Percentiles rank a stretch among this genome's conserved stretches.
Evolutionary conservation across 2,113 vertebrate genomes (phyloP).

Genomic region (Rostratula benghalensis): DNA sequence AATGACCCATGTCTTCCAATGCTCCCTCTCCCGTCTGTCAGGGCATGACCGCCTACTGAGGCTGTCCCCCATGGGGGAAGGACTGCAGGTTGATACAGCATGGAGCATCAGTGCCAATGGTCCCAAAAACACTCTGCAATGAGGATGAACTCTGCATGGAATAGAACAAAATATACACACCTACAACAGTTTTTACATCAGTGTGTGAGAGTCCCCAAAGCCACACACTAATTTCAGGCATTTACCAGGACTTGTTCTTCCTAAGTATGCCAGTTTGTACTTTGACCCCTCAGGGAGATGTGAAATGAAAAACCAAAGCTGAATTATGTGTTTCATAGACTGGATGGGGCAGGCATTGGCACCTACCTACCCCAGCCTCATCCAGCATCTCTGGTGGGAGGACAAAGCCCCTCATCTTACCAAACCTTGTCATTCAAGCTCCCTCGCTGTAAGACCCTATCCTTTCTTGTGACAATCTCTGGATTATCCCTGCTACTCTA

Average conservation of each 20-base stretch:
- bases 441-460: not conserved
- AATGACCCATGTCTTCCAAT: fast-evolving
- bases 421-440: not conserved
- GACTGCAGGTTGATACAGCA: not conserved
- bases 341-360: not conserved
- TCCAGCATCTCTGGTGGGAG: not conserved
- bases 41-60: not conserved
- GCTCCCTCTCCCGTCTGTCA: fast-evolving
- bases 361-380: not conserved
- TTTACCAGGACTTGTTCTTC: not conserved
- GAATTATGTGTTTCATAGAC: not conserved
- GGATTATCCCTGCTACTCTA: not conserved
- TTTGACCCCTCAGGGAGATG: not conserved
- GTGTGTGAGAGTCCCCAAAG: not conserved
- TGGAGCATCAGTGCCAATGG: not conserved
- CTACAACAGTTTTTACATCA: not conserved
- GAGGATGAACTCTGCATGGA: not conserved
- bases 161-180: not conserved
- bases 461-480: not conserved
- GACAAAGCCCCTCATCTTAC: not conserved
- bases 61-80: not conserved
- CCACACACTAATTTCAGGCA: not conserved
- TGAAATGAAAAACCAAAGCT: not conserved
- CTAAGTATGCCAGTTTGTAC: not conserved
- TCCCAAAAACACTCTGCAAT: not conserved